Conservation (phyloP, 2,797 vertebrate species). For the Galaxias olidus region DNA sequence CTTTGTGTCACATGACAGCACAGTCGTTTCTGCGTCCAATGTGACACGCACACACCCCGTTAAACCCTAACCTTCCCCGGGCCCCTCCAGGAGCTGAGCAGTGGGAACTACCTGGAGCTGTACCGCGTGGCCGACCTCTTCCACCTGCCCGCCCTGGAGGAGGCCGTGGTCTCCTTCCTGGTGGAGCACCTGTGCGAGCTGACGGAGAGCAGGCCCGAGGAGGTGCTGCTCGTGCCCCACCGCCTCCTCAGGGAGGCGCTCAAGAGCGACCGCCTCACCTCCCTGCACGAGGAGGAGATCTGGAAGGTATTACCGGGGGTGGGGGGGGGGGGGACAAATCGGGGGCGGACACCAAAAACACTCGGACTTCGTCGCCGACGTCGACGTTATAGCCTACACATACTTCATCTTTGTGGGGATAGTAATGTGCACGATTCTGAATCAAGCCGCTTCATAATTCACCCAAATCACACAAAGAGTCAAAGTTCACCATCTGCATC, state of each 20-base stretch:
- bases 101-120: conserved; percentile 96
- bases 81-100: conserved; percentile 88
- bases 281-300: conserved; percentile 94
- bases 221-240: conserved; percentile 91
- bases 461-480: too few species aligned
- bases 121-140: conserved; percentile 97
- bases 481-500: too few species aligned
- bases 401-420: too few species aligned
- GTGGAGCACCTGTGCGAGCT: conserved; percentile 95
- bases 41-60: too few species aligned
- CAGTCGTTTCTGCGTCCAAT: too few species aligned
- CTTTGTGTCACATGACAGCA: too few species aligned
- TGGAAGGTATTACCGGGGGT: conserved; percentile 84
- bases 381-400: too few species aligned
- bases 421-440: too few species aligned
- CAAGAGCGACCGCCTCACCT: conserved; percentile 95
- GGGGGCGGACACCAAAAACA: neutral
- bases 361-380: too few species aligned
- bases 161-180: conserved; percentile 92
- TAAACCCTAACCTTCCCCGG: too few species aligned
- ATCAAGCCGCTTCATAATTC: too few species aligned
- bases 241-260: conserved; percentile 92
- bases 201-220: conserved; percentile 86
- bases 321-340: conserved; percentile 7
- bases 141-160: conserved; percentile 92